Base-by-base conservation (phyloP, 2,113 vertebrate genomes). In the Synchiropus splendidus region DNA sequence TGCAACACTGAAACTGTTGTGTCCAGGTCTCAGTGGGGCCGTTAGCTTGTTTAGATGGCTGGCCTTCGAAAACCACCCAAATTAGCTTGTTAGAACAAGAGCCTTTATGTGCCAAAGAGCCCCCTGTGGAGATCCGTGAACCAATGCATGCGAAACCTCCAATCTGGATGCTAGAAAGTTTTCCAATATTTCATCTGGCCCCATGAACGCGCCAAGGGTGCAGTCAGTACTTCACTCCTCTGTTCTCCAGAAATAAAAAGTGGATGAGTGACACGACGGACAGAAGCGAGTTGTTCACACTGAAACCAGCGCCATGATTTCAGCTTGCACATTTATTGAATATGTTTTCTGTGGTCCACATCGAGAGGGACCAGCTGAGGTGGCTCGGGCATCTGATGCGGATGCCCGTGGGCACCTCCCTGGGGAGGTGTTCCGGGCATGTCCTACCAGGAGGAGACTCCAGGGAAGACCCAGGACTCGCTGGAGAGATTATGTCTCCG, bases 131-230 rank as follows among this genome's bases (percentile, higher is more conserved):
- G 52, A 65, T 56, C 49, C 62, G 55, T 27, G 58, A 47, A 32
- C 3, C 6, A 65, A 56, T 51, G 67, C 59, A 45, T 61, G 49
- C 65, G 54, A 47, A n/a, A 18, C 64, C 77, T 78, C 82, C 51
- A 71, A 64, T 61, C 52, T 64, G 53, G 16, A 35, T 42, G 62
- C 45, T 50, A 42, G n/a, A 62, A 81, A 72, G 57, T 67, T 65
- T 63, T 56, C 58, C 66, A 70, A 46, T 77, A 78, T 80, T 82
- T 75, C 73, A 84, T 79, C 36, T 70, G 54, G 14, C 59, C 45
- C 59, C 54, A 75, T 70, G 55, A 10, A 45, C 36, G 36, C 70
- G 67, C 66, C 70, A 72, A 36, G 52, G 56, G 42, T 48, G 53
- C 56, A 60, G 45, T 39, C 36, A 54, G 18, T 34, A 14, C 51